Base-by-base conservation (phyloP, 2,888 invertebrate genomes). In the Rhogogaster chlorosoma region DNA sequence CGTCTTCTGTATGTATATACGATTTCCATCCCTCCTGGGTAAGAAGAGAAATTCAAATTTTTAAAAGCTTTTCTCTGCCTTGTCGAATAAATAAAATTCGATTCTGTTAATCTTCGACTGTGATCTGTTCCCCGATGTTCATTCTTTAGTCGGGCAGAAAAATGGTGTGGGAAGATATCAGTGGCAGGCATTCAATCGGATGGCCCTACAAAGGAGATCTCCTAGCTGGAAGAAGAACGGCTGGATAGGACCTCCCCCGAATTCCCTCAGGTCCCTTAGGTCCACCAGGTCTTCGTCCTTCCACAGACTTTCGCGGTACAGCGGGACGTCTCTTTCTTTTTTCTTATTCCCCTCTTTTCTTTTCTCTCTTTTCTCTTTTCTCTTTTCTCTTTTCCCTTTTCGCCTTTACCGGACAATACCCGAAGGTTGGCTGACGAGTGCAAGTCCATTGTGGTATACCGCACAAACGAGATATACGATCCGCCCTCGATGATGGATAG, bases 181-280 rank as follows among this genome's bases (percentile, higher is more conserved):
- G 80, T 80, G 38, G 64, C 36, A 38, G 80, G 61, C 61, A 80
- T 80, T 80, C 80, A 80, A 80, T 61, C 36, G 36, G 64, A 80
- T 53, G 64, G 57, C 22, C 61, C 64, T 80, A 80, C 80, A 80
- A 80, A 80, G 32, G 80, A 61, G 61, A 53, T 38, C 77, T 42
- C 15, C 77, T 64, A 29, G 32, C 15, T 80, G 18, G 38, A 7
- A 67, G 67, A 67, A 32, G 26, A 61, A 22, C 29, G 29, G 45
- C 61, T 61, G 3, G 22, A 26, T 29, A 29, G 26, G 10, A 29
- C 67, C 67, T 67, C 12, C 80, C 53, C 32, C 15, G 38, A 64
- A 64, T 61, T 64, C 57, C 80, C 80, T 38, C n/a, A 61, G 64
- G 80, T 80, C 57, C 80, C 80, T 61, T 22, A 38, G 38, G 57